Evolutionary conservation across 2,797 vertebrate genomes (phyloP).

Genomic region (Fundulus diaphanus): DNA sequence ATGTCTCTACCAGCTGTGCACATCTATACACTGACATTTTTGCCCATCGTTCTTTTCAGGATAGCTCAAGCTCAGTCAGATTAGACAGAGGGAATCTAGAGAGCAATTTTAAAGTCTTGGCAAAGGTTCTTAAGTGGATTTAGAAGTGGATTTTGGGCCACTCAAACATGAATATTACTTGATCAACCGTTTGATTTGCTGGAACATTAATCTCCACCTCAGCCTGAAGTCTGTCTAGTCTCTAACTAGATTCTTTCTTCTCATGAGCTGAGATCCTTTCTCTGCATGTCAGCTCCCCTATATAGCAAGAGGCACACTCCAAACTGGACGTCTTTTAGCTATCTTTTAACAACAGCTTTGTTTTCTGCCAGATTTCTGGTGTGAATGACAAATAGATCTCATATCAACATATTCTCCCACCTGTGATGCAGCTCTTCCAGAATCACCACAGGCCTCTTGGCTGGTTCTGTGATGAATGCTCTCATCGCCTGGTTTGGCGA

Average conservation of each 20-base stretch:
- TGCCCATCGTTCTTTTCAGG: neutral
- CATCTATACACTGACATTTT: neutral
- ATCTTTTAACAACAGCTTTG: neutral
- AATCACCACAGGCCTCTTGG: neutral
- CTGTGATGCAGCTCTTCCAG: neutral
- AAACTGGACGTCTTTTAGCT: neutral
- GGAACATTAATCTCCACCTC: too few relatives aligned
- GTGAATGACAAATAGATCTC: neutral
- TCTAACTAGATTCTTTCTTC: too few relatives aligned
- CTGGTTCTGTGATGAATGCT: neutral
- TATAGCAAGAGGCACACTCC: too few relatives aligned
- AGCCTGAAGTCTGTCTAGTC: too few relatives aligned
- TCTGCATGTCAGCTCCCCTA: too few relatives aligned
- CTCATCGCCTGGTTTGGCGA: neutral
- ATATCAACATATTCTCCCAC: neutral
- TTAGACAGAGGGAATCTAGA: neutral
- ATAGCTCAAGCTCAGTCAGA: neutral
- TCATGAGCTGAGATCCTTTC: neutral
- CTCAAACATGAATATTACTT: too few relatives aligned
- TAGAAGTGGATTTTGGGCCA: neutral
- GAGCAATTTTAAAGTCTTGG: neutral
- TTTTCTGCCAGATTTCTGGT: neutral
- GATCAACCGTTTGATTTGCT: too few relatives aligned
- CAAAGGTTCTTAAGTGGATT: neutral
- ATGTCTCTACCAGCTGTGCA: neutral